Evolutionary conservation across 2,797 vertebrate species (phyloP).

Genomic region (Diplodus puntazzo): DNA sequence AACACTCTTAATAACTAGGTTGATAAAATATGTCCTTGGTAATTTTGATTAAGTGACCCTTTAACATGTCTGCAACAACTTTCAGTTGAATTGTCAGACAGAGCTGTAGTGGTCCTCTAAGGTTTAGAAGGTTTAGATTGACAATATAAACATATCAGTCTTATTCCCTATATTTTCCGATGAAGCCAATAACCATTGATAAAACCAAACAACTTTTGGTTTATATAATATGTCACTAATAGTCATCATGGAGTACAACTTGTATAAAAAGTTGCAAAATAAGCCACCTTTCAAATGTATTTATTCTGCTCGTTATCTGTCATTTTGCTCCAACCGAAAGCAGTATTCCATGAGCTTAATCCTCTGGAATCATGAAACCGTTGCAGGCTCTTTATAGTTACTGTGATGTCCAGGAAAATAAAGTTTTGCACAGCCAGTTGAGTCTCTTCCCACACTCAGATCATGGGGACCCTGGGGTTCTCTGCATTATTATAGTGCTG

Average conservation of each 20-base stretch:
- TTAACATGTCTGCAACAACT: background rate
- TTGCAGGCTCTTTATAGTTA: background rate
- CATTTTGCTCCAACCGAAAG: background rate
- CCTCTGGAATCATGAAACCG: constrained; percentile 5
- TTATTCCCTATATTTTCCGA: background rate
- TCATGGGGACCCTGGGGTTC: constrained; percentile 13
- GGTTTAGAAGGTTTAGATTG: no score
- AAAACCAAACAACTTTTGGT: background rate
- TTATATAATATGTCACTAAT: background rate
- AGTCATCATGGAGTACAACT: background rate
- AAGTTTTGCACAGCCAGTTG: background rate
- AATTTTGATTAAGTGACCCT: background rate
- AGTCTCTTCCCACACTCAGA: constrained; percentile 32
- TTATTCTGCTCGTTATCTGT: background rate
- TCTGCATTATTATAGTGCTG: constrained; percentile 38
- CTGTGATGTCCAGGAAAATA: constrained; percentile 12
- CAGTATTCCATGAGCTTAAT: background rate
- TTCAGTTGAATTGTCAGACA: no score
- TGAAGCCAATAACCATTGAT: background rate
- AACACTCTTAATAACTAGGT: background rate
- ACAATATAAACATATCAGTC: no score
- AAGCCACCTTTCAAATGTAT: background rate
- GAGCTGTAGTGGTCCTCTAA: no score
- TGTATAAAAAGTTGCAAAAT: background rate
- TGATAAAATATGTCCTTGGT: background rate